These are phyloP conservation scores for Tetranychus piercei DNA, from an alignment of 2,888 invertebrate genomes.

Conservation along the genomic window DNA sequence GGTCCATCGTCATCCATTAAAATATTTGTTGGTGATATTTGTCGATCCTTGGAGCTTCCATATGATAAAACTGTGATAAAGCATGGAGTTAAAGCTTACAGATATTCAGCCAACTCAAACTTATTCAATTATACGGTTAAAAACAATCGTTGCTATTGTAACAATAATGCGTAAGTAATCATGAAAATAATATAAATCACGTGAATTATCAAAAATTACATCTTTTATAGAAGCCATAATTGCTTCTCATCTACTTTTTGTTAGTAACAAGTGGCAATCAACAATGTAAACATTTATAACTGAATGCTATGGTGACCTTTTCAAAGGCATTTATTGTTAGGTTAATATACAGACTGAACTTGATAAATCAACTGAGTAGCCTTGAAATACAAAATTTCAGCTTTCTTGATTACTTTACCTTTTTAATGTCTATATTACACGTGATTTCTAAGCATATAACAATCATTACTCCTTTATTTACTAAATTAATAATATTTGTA, in stretches of 20 bases:
- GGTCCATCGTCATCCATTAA: background rate
- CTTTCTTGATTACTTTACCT: too few relatives aligned
- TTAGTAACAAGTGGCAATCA: background rate
- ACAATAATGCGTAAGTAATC: conserved; percentile 7
- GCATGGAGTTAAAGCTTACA: conserved; percentile 13
- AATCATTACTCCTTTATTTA: background rate
- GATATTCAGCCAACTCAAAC: conserved; percentile 11
- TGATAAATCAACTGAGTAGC: too few relatives aligned
- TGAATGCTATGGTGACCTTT: too few relatives aligned
- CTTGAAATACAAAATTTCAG: too few relatives aligned
- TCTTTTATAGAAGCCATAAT: background rate
- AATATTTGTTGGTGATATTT: conserved; percentile 19
- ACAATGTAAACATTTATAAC: background rate
- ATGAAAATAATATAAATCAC: background rate
- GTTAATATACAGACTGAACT: too few relatives aligned
- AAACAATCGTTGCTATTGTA: conserved; percentile 18
- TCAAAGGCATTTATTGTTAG: too few relatives aligned
- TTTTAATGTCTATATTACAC: background rate
- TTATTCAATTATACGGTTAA: conserved; percentile 16
- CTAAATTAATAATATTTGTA: background rate
- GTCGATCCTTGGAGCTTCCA: conserved; percentile 14
- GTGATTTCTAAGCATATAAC: background rate
- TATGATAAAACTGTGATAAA: conserved; percentile 9
- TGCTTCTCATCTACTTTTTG: background rate
- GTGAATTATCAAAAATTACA: background rate